Percentiles rank a stretch among this genome's conserved stretches.
Conservation (phyloP, 2,888 invertebrate species). For the Cephus rjabovi region DNA sequence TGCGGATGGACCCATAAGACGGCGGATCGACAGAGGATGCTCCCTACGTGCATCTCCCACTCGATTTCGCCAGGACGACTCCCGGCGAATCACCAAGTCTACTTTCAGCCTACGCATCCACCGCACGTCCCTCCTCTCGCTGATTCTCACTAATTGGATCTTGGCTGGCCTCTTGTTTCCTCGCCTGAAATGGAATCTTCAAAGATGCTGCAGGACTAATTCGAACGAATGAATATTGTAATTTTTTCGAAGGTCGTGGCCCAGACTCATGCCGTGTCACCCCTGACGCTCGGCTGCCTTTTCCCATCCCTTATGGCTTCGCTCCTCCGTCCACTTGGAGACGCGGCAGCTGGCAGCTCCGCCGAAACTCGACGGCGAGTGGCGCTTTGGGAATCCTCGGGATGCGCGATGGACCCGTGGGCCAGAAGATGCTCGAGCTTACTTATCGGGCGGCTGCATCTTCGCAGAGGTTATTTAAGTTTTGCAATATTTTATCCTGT, state of each 20-base stretch:
- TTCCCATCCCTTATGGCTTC: neutral
- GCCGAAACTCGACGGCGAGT: no score
- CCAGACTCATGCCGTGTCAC: no score
- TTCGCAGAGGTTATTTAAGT: conserved; percentile 50
- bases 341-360: no score
- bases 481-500: conserved; percentile 45
- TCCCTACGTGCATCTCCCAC: no score
- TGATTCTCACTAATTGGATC: neutral
- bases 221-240: neutral
- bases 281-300: neutral
- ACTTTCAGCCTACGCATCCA: neutral
- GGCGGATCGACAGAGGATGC: no score
- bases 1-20: no score
- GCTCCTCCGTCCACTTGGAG: no score
- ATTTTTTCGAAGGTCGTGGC: neutral
- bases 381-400: neutral
- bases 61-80: no score
- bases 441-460: conserved; percentile 45
- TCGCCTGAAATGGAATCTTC: neutral
- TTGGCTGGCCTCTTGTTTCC: neutral
- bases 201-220: neutral
- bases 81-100: neutral
- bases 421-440: conserved; percentile 20
- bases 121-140: no score
- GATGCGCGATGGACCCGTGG: neutral